These are phyloP conservation scores for Coregonus clupeaformis DNA, from an alignment of 2,113 vertebrate genomes.

Conservation along the genomic window DNA sequence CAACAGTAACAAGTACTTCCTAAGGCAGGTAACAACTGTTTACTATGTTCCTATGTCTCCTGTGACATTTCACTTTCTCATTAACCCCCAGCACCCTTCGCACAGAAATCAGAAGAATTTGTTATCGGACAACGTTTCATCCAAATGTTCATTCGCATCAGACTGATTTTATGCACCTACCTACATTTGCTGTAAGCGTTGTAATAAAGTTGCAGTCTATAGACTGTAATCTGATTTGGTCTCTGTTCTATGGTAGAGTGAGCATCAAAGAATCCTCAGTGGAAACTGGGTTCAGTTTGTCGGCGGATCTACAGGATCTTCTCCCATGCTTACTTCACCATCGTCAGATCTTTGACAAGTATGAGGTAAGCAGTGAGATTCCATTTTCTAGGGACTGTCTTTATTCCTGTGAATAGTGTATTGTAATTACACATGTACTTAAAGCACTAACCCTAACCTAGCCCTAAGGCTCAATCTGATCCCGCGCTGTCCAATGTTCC, in stretches of 20 bases:
- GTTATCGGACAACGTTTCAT: neutral
- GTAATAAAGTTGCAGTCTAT: neutral
- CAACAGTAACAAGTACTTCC: slow-evolving; percentile 95
- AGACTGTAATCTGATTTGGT: neutral
- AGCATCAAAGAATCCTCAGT: slow-evolving; percentile 94
- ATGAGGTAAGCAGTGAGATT: slow-evolving; percentile 77
- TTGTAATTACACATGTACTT: too few relatives aligned
- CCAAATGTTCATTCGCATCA: neutral
- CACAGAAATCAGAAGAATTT: neutral
- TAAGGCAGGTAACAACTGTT: slow-evolving; percentile 79
- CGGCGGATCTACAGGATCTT: slow-evolving; percentile 93
- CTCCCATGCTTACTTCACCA: slow-evolving; percentile 92
- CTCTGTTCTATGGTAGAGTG: slow-evolving; percentile 75
- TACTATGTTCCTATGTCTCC: slow-evolving; percentile 19
- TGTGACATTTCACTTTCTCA: neutral
- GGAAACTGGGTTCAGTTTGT: slow-evolving; percentile 90
- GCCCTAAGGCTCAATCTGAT: too few relatives aligned
- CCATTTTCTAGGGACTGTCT: neutral
- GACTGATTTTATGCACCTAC: neutral
- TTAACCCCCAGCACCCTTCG: neutral
- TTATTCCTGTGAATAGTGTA: too few relatives aligned
- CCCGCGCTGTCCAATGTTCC: too few relatives aligned
- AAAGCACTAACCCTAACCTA: too few relatives aligned
- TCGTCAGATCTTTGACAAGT: slow-evolving; percentile 90
- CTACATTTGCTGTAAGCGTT: neutral